Base-by-base conservation (phyloP, 1,140 invertebrate species). In the Proctacanthus coquilletti region DNA sequence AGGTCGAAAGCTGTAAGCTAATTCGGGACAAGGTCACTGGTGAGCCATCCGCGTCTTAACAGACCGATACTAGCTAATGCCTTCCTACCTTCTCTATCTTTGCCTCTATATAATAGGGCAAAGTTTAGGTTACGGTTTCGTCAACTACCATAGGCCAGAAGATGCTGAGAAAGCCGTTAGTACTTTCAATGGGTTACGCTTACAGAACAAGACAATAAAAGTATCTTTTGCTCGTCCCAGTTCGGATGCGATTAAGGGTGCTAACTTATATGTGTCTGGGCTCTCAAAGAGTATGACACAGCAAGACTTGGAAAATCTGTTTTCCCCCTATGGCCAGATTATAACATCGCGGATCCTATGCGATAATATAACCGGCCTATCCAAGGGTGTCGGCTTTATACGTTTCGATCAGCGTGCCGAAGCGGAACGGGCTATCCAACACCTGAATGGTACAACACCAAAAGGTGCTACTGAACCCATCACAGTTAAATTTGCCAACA, bases 181-280 rank as follows among this genome's bases (percentile, higher is more conserved):
- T 58, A 82, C 80, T 40, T 65, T 89, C 36, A 87, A 89, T 65
- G 83, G 84, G 38, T 65, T 89, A 43, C 66, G 81, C 49, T 68
- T 89, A 45, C 84, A 88, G 61, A 88, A 88, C 64, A 89, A 89
- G 69, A 83, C 80, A 39, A 87, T 89, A 49, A 89, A 89, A 77
- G 84, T 89, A 45, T 88, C 84, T 48, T 83, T 82, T 63, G 84
- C 84, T 52, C 72, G 84, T 61, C 84, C 84, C 44, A 84, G 80
- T 64, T 82, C 80, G 60, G 84, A 88, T 65, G 77, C 77, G 42
- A 88, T 88, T 56, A 88, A 87, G 69, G 83, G 84, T 56, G 83
- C 84, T 52, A 89, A 89, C 65, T 69, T 89, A 39, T 88, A 88
- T 66, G 84, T 88, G 48, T 84, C 79, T 56, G 84, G 84, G 46